A percentile compares a stretch with the other conserved stretches of the same genome.
These are phyloP conservation scores for Sinosuthora webbiana DNA, from an alignment of 2,113 vertebrate species.

Conservation along the genomic window DNA sequence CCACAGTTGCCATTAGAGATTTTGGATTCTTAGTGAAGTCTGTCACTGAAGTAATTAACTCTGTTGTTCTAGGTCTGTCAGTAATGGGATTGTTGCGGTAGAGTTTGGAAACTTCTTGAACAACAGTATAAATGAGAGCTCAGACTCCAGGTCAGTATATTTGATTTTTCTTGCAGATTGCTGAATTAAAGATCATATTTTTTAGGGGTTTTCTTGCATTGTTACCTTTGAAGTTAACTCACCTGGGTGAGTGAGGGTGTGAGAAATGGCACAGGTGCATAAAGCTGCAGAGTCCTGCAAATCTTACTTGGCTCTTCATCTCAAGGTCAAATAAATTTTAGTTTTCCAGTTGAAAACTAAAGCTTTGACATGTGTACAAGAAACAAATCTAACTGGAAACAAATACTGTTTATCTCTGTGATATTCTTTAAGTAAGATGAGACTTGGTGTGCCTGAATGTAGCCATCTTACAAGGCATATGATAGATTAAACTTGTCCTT, in stretches of 20 bases:
- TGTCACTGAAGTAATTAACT: not conserved
- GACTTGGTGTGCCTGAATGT: not conserved
- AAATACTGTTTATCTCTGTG: not conserved
- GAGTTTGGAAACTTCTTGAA: slow-evolving; percentile 82
- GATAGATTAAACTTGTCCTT: not conserved
- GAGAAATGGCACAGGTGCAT: not conserved
- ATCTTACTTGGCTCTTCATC: not conserved
- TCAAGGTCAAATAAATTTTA: not conserved
- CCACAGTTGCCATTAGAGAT: not conserved
- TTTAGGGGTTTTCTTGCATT: not conserved
- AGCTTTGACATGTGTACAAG: not conserved
- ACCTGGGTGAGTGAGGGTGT: not conserved
- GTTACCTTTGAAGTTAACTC: not conserved
- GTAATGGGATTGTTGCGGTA: slow-evolving; percentile 81
- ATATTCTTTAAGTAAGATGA: not conserved
- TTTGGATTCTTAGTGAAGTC: not conserved
- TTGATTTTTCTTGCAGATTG: not conserved
- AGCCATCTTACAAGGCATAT: not conserved
- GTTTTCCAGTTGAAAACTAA: not conserved
- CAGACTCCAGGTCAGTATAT: slow-evolving; percentile 77
- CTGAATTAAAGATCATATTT: not conserved
- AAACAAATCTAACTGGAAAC: not conserved
- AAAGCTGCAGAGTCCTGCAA: not conserved
- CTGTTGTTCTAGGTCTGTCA: slow-evolving; percentile 73
- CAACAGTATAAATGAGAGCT: slow-evolving; percentile 75